Conservation (phyloP, 2,113 vertebrate species). For the Progne subis region DNA sequence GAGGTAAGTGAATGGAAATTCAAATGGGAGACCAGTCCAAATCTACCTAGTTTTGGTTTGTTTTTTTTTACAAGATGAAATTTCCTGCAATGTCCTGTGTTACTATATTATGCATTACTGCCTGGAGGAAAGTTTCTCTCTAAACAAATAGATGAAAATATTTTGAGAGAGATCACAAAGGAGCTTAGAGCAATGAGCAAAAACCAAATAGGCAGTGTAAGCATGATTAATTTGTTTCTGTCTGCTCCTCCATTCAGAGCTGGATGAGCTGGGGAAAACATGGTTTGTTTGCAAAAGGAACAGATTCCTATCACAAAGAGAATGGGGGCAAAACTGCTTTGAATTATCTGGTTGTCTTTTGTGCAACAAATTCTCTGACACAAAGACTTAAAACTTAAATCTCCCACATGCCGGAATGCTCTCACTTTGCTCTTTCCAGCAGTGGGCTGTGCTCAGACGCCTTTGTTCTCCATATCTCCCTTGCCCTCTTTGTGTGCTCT, state of each 20-base stretch:
- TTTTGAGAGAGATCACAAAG: slow-evolving; percentile 39
- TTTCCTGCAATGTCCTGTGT: slow-evolving; percentile 19
- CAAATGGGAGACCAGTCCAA: slow-evolving; percentile 8
- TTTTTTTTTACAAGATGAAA: neutral
- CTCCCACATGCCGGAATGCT: rapidly evolving
- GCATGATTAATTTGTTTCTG: slow-evolving; percentile 22
- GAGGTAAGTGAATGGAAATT: slow-evolving; percentile 40
- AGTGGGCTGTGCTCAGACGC: neutral
- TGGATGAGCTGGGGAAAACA: neutral
- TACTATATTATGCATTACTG: slow-evolving; percentile 17
- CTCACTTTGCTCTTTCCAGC: neutral
- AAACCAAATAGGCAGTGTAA: neutral
- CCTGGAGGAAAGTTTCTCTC: slow-evolving; percentile 37
- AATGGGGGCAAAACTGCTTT: neutral
- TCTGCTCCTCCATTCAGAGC: neutral
- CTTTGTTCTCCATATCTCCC: neutral
- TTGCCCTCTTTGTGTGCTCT: neutral
- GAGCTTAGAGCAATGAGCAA: slow-evolving; percentile 42
- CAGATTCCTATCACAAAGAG: neutral
- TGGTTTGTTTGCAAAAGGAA: slow-evolving; percentile 2
- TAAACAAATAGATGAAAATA: slow-evolving; percentile 37
- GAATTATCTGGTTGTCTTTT: neutral
- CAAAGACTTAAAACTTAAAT: neutral
- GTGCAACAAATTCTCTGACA: neutral
- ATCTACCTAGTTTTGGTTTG: neutral